Evolutionary conservation across 2,797 vertebrate species (phyloP), one percentile per base, ranked within the genome.

Genomic region (Anabas testudineus): DNA sequence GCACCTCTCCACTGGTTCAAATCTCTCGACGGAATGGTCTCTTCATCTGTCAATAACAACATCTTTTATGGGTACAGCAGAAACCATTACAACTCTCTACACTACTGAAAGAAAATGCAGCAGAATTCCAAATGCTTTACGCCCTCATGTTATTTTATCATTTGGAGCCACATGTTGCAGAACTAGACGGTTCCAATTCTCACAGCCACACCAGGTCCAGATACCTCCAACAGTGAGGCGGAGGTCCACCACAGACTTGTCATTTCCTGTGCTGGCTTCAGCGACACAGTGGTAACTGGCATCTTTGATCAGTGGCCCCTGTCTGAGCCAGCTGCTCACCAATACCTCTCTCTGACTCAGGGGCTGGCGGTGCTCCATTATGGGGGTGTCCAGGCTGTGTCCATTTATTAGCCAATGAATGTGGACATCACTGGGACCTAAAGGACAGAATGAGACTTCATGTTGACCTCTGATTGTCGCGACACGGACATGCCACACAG

Each of bases 331-430:
- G 89, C 96, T 98, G 91, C 96, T 93, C 74, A 94, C 89, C 1
- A 97, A 94, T 10, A 92, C 78, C 67, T 84, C 90, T 56, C 88
- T 94, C 12, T 90, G 89, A 16, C 86, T 85, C 77, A 97, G 80
- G 0, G 28, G 1, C 91, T 6, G 91, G 34, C 92, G 94, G 76
- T 96, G 89, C 77, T 95, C 93, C 2, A 66, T 93, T 63, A 94
- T 65, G 28, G 92, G 93, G 1, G 67, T 83, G 62, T 95, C 90
- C 82, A 97, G 90, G 45, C 52, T 88, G n/a, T 82, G 94, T 15
- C 95, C 93, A 0, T 98, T 96, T 83, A 95, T 93, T 65, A 94
- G 91, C 97, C 98, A 99, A 85, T 95, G 83, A 85, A 99, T 93
- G 58, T 55, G 92, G 51, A 95, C 69, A n/a, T 96, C 94, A 47